A percentile compares a stretch with the other conserved stretches of the same genome.
phyloP scores from a whole-genome alignment of 2,113 vertebrate genomes.

The Periophthalmodon schlosseri region DNA sequence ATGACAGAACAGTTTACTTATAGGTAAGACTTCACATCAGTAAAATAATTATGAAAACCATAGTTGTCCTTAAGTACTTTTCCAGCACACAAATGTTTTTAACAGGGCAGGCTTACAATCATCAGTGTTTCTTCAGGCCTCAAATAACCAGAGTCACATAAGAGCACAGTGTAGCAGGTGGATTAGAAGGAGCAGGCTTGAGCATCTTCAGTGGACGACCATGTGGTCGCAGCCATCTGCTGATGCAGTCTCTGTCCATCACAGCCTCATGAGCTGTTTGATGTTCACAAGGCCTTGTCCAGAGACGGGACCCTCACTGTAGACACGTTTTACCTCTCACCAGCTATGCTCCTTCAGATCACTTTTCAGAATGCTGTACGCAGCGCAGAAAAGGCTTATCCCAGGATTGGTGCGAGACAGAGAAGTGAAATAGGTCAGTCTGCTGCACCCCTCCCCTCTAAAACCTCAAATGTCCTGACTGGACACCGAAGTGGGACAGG shows the following conservation, averaged over 20 bases:
- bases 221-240: constrained; percentile 73
- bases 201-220: constrained; percentile 65
- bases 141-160: constrained; percentile 36
- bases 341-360: constrained; percentile 60
- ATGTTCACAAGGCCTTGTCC: constrained; percentile 49
- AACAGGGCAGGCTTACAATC: not conserved
- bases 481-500: constrained; percentile 70
- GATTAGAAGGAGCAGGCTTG: constrained; percentile 54
- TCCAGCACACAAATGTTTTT: not conserved
- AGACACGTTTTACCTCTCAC: constrained; percentile 52
- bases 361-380: constrained; percentile 47
- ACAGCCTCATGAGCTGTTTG: constrained; percentile 38
- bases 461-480: constrained; percentile 56
- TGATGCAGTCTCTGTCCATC: constrained; percentile 60
- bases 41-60: not conserved
- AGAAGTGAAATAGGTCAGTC: constrained; percentile 72
- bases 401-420: constrained; percentile 41
- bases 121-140: not conserved
- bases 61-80: not conserved
- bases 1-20: constrained; percentile 2
- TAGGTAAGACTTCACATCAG: not conserved
- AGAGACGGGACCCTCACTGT: constrained; percentile 44
- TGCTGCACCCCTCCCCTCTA: constrained; percentile 61
- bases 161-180: constrained; percentile 64
- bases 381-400: constrained; percentile 35